Percentiles rank a stretch among this genome's conserved stretches.
These are phyloP conservation scores for Glomeris maerens DNA, from an alignment of 1,140 invertebrate genomes.

Conservation along the genomic window DNA sequence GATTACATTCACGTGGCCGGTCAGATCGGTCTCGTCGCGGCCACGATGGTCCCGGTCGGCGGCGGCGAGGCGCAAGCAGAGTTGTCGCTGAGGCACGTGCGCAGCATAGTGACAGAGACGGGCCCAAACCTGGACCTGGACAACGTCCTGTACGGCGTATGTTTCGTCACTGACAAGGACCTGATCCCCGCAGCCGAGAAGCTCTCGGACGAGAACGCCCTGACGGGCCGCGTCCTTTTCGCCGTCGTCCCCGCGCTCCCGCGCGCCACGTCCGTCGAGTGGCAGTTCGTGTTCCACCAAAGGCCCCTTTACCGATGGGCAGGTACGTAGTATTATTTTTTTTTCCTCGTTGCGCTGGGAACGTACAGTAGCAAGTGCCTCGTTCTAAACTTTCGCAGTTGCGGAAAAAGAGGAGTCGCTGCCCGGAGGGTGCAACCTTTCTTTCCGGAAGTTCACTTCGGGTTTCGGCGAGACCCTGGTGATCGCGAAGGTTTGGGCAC, in stretches of 20 bases:
- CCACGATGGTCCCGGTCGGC: constrained; percentile 55
- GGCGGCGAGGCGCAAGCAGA: constrained; percentile 63
- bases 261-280: constrained; percentile 65
- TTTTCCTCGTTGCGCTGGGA: too few species aligned
- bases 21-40: constrained; percentile 78
- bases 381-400: too few species aligned
- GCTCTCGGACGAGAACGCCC: constrained; percentile 55
- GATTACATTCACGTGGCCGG: constrained; percentile 75
- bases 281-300: constrained; percentile 81
- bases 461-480: too few species aligned
- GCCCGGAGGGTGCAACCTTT: too few species aligned
- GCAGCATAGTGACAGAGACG: constrained; percentile 61
- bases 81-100: constrained; percentile 64
- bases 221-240: constrained; percentile 63
- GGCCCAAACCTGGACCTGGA: constrained; percentile 54
- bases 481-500: too few species aligned
- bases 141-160: constrained; percentile 41
- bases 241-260: constrained; percentile 67
- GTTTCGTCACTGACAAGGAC: constrained; percentile 25
- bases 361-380: too few species aligned
- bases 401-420: too few species aligned
- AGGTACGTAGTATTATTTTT: too few species aligned
- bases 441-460: too few species aligned
- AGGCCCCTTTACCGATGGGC: too few species aligned
- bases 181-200: constrained; percentile 44